Evolutionary conservation across 2,797 vertebrate species (phyloP), one percentile per base, ranked within the genome.

Genomic region (Enteromius radiatus): DNA sequence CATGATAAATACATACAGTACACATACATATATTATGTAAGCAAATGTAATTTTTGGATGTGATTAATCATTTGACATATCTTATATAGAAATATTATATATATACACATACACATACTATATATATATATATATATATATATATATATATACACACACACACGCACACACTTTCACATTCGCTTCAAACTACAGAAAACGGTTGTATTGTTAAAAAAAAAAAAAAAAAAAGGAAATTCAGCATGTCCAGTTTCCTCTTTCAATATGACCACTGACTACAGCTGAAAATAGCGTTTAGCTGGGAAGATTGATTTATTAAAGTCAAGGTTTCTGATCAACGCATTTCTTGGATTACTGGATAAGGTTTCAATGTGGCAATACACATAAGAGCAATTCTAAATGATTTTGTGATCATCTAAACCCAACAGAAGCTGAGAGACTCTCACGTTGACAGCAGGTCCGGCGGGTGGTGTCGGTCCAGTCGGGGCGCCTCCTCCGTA

Each of bases 401-500:
- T 19, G 7, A 49, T n/a, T 23, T 5, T 3, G 69, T 33, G 26
- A 71, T 2, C 21, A 1, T 75, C 52, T 49, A 23, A 49, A 23
- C 19, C 17, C 4, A 49, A 65, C 43, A 33, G 43, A 64, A 71
- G 52, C 15, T n/a, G 65, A 43, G 11, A 9, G 8, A 52, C 5
- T 23, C 92, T 89, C 89, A 96, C 95, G 75, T 89, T 82, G 69
- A 91, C 5, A 4, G 91, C 87, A 41, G 94, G 92, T 67, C 88
- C 84, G 41, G 23, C 75, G 0, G 83, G 84, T 7, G 38, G 23
- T 5, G 90, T 76, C 0, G 92, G 87, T 45, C 84, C 82, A 23
- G 90, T 71, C 1, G 93, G 93, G 65, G 10, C 90, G 0, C 93
- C 93, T 49, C 95, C 92, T 5, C 96, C 92, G 9, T 94, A 97